A percentile compares a stretch with the other conserved stretches of the same genome.
Conservation (phyloP, 2,888 invertebrate genomes). For the Meandrusa payeni region DNA sequence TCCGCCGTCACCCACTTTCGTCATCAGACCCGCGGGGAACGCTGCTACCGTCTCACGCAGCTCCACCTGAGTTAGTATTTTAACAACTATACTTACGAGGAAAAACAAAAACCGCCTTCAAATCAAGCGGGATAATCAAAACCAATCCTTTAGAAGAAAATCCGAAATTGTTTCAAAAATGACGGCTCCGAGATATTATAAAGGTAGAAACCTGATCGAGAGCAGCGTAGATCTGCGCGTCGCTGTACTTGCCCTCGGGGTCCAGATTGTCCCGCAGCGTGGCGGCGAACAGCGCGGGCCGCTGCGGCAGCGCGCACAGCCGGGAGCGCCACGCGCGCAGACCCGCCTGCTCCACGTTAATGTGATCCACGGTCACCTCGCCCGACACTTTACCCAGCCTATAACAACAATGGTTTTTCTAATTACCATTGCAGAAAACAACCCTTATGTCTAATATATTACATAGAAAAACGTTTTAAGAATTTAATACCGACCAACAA, state of each 20-base stretch:
- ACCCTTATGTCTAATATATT: no score
- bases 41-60: slow-evolving; percentile 80
- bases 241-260: slow-evolving; percentile 84
- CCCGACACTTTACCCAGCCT: slow-evolving; percentile 75
- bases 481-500: no score
- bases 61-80: no score
- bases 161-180: no score
- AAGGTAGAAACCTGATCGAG: slow-evolving; percentile 84
- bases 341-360: slow-evolving; percentile 60
- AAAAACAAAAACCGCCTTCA: no score
- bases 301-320: slow-evolving; percentile 84
- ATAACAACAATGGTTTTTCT: no score
- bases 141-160: no score
- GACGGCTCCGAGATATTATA: no score
- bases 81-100: no score
- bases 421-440: no score
- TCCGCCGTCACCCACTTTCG: slow-evolving; percentile 84
- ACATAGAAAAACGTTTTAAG: no score
- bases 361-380: slow-evolving; percentile 65
- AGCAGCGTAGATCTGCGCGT: slow-evolving; percentile 85
- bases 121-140: no score
- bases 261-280: slow-evolving; percentile 88
- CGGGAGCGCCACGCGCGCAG: slow-evolving; percentile 78
- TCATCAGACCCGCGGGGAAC: slow-evolving; percentile 79
- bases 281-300: slow-evolving; percentile 88